Percentiles rank a stretch among this genome's conserved stretches.
Conservation (phyloP, 2,797 vertebrate genomes). For the Chiloscyllium punctatum region DNA sequence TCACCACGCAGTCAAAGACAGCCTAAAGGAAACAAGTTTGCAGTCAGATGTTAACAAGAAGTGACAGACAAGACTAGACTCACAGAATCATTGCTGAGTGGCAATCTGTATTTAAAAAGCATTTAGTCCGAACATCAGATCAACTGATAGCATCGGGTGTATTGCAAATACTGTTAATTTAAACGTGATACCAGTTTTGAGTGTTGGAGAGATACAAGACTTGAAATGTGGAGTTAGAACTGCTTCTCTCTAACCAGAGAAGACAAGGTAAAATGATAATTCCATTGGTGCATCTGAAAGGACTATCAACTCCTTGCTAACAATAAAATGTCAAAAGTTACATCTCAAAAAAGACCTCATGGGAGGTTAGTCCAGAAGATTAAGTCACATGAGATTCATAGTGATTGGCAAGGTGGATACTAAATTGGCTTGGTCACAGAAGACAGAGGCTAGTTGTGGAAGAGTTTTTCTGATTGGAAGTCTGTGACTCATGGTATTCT, state of each 20-base stretch:
- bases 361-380: too few species aligned
- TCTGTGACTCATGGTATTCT: too few species aligned
- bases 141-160: not conserved
- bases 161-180: not conserved
- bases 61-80: not conserved
- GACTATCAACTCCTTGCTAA: not conserved
- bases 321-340: not conserved
- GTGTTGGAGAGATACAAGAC: not conserved
- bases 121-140: not conserved
- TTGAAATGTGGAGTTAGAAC: not conserved
- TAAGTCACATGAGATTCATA: too few species aligned
- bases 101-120: not conserved
- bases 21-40: conserved; percentile 59
- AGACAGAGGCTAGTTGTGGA: too few species aligned
- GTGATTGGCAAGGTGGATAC: too few species aligned
- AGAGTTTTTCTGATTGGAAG: too few species aligned
- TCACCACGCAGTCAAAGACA: conserved; percentile 96
- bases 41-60: conserved; percentile 37
- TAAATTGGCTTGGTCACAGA: too few species aligned
- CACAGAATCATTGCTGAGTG: not conserved
- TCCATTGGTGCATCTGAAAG: not conserved
- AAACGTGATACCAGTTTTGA: not conserved
- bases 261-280: not conserved
- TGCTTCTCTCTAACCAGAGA: not conserved
- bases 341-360: too few species aligned